These are phyloP conservation scores for Puntigrus tetrazona DNA, from an alignment of 2,113 vertebrate genomes.

Conservation along the genomic window DNA sequence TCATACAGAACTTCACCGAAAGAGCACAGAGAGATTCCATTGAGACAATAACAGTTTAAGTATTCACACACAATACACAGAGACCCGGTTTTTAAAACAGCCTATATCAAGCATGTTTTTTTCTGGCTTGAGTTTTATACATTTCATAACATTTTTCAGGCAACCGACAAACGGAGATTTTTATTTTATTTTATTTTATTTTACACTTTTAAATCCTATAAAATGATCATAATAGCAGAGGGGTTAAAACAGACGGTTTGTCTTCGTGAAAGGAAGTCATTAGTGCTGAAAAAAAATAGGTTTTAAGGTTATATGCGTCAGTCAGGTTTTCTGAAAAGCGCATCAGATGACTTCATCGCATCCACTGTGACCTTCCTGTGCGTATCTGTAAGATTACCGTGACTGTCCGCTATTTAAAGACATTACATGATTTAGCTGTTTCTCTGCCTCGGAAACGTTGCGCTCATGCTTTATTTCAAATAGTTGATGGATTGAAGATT, in stretches of 20 bases:
- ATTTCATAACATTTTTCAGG: no score
- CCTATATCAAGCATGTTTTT: neutral
- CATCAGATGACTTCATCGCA: neutral
- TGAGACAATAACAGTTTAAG: neutral
- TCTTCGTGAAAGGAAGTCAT: no score
- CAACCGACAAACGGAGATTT: no score
- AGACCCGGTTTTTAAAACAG: neutral
- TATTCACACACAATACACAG: neutral
- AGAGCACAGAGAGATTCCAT: neutral
- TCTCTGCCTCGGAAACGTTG: neutral
- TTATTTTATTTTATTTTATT: no score
- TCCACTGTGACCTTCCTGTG: neutral
- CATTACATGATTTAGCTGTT: neutral
- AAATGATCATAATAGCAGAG: no score
- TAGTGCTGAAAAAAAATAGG: neutral
- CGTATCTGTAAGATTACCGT: neutral
- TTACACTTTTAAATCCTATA: no score
- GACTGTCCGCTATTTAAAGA: neutral
- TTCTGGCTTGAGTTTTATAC: no score
- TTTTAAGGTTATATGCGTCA: neutral
- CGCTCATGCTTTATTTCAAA: neutral
- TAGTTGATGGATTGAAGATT: neutral
- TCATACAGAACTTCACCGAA: neutral
- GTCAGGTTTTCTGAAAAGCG: neutral
- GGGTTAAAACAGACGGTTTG: no score